phyloP scores from a whole-genome alignment of 1,140 invertebrate genomes.

The Diorhabda carinulata region DNA sequence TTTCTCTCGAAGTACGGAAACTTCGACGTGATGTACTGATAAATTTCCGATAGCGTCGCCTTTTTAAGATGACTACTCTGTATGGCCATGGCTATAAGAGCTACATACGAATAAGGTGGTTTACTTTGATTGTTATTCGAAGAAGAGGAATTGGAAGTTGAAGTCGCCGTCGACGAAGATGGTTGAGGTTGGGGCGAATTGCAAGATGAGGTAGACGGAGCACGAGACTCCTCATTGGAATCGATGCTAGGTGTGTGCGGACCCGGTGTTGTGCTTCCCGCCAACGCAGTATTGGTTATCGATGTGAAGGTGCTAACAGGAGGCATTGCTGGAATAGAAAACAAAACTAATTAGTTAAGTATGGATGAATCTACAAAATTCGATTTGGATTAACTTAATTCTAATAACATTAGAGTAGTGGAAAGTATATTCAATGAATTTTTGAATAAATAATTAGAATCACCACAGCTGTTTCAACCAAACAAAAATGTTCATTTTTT shows the following conservation, averaged over 20 bases:
- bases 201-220: conserved; percentile 36
- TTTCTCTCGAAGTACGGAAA: conserved; percentile 86
- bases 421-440: no score
- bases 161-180: conserved; percentile 29
- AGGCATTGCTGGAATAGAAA: conserved; percentile 11
- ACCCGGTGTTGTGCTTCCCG: conserved; percentile 25
- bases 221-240: conserved; percentile 32
- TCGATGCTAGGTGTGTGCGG: conserved; percentile 22
- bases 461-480: no score
- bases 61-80: conserved; percentile 72
- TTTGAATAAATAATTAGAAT: no score
- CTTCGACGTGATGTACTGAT: conserved; percentile 79
- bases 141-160: conserved; percentile 23
- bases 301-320: conserved; percentile 19
- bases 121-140: conserved; percentile 51
- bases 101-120: conserved; percentile 90
- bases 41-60: conserved; percentile 93
- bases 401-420: no score
- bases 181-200: conserved; percentile 42
- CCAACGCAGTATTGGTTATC: conserved; percentile 20
- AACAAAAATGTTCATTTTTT: no score
- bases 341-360: conserved; percentile 8
- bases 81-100: conserved; percentile 93
- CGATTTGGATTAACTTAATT: no score
- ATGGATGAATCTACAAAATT: not conserved